Evolutionary conservation across 2,797 vertebrate genomes (phyloP).

Genomic region (Xerus rutilus): DNA sequence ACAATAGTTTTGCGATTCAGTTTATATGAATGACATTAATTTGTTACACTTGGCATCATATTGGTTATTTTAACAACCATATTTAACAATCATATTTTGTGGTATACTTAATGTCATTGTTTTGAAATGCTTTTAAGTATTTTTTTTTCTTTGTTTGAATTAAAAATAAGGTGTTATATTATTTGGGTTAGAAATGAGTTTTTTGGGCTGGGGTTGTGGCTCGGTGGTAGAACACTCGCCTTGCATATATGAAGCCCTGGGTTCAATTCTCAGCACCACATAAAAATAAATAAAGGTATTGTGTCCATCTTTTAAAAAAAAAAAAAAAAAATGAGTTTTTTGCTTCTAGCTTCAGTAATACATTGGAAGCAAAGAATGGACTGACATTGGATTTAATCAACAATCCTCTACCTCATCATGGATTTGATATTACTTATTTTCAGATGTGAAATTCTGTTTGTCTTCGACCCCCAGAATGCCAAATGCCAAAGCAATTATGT

Average conservation of each 20-base stretch:
- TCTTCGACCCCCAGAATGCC: neutral
- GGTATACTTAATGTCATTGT: constrained; percentile 36
- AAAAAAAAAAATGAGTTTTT: neutral
- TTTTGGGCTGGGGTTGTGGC: neutral
- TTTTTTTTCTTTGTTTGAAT: neutral
- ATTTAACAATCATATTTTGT: neutral
- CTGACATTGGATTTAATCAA: constrained; percentile 9
- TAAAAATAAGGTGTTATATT: neutral
- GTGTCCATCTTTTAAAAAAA: too few species aligned
- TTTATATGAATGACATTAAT: neutral
- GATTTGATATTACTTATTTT: constrained; percentile 47
- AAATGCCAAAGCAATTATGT: neutral
- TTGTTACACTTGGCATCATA: neutral
- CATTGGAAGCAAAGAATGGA: neutral
- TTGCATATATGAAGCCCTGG: too few species aligned
- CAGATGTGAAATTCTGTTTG: constrained; percentile 22
- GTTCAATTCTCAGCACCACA: too few species aligned
- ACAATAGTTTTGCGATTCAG: neutral
- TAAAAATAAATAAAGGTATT: too few species aligned
- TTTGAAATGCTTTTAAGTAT: constrained; percentile 39
- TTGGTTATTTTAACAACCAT: neutral
- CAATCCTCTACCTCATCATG: constrained; percentile 8
- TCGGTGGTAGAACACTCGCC: too few species aligned
- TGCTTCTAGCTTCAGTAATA: constrained; percentile 9
- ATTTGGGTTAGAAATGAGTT: neutral